These are phyloP conservation scores for Aspiorhynchus laticeps DNA, from an alignment of 2,113 vertebrate genomes.

Conservation along the genomic window DNA sequence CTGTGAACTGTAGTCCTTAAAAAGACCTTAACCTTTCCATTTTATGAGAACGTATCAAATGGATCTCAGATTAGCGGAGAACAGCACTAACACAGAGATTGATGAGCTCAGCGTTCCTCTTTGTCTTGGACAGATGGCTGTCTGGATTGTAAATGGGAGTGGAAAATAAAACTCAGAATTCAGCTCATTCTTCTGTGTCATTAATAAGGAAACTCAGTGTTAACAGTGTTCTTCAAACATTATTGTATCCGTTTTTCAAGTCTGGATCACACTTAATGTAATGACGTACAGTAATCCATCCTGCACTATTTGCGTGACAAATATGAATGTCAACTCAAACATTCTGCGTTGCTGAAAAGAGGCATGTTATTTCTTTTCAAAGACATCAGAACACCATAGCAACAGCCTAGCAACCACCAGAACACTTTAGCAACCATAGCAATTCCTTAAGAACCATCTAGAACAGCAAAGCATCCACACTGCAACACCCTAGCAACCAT, in stretches of 20 bases:
- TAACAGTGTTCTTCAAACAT: background rate
- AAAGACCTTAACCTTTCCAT: background rate
- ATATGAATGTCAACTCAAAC: background rate
- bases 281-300: background rate
- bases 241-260: background rate
- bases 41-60: background rate
- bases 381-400: background rate
- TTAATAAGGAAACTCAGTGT: background rate
- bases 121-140: background rate
- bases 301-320: background rate
- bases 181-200: background rate
- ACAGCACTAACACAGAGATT: background rate
- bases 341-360: background rate
- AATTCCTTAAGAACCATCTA: no score
- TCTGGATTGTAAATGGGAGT: background rate
- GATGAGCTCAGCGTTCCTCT: conserved; percentile 2
- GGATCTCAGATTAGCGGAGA: background rate
- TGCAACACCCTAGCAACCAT: no score
- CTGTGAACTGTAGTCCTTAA: background rate
- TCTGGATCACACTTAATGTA: background rate
- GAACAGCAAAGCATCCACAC: no score
- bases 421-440: no score
- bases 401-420: background rate
- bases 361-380: no score
- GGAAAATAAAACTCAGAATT: background rate